These are phyloP conservation scores for Drosophila imparisetae DNA, from an alignment of 2,888 invertebrate genomes.

Conservation along the genomic window DNA sequence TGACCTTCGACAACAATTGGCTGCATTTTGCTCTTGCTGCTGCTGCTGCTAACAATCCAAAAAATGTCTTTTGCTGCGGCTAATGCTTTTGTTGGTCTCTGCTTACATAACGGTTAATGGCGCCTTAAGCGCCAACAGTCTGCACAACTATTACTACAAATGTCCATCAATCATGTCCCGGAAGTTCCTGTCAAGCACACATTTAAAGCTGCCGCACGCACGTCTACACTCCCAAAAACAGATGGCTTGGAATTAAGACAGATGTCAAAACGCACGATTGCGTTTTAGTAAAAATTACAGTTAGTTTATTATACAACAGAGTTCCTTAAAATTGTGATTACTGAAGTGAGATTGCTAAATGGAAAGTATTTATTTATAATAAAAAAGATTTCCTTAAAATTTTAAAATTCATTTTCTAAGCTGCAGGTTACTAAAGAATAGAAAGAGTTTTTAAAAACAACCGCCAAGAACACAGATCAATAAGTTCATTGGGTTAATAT, in stretches of 20 bases:
- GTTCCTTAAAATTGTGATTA: background rate
- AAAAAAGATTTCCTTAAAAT: too few relatives aligned
- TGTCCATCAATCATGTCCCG: slow-evolving; percentile 60
- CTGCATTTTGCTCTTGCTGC: slow-evolving; percentile 3
- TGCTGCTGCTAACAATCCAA: background rate
- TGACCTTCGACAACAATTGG: slow-evolving; percentile 73
- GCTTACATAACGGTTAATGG: slow-evolving; percentile 32
- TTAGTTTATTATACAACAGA: background rate
- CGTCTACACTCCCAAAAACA: background rate
- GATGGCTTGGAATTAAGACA: background rate
- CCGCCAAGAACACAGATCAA: too few relatives aligned
- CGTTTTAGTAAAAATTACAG: background rate
- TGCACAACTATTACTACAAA: slow-evolving; percentile 19
- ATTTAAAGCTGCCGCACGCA: slow-evolving; percentile 29
- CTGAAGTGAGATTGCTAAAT: background rate
- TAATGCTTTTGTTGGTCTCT: slow-evolving; percentile 23
- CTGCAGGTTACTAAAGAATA: too few relatives aligned
- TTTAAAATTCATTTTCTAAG: too few relatives aligned
- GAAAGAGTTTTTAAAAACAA: too few relatives aligned
- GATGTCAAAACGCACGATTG: background rate
- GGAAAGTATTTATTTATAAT: background rate
- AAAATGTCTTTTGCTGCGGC: background rate
- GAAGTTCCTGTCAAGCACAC: slow-evolving; percentile 38
- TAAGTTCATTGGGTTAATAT: background rate
- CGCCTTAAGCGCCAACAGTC: slow-evolving; percentile 31